Evolutionary conservation across 1,140 invertebrate species (phyloP).

Genomic region (Pissodes strobi): DNA sequence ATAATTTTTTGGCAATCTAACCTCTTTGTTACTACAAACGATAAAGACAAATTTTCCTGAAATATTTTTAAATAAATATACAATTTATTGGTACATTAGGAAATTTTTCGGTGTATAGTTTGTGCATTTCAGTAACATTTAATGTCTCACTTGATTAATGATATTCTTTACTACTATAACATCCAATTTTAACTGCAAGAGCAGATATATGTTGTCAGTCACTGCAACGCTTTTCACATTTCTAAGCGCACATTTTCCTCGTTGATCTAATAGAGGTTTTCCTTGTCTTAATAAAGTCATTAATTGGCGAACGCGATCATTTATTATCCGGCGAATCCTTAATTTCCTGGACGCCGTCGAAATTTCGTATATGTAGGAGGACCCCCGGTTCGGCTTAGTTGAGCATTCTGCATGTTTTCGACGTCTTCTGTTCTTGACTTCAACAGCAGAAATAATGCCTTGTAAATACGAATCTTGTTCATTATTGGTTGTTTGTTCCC

Average conservation of each 20-base stretch:
- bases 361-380: background rate
- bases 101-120: background rate
- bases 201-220: background rate
- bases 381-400: background rate
- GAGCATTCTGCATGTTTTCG: background rate
- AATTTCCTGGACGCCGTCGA: background rate
- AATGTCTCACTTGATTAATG: background rate
- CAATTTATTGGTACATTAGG: background rate
- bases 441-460: background rate
- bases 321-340: background rate
- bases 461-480: conserved; percentile 11
- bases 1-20: background rate
- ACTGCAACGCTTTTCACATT: background rate
- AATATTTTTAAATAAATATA: too few species aligned
- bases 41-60: background rate
- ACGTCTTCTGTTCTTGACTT: conserved; percentile 5
- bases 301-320: too few species aligned
- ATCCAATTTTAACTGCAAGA: background rate
- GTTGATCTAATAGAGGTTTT: too few species aligned
- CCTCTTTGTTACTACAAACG: background rate
- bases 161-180: background rate
- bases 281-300: too few species aligned
- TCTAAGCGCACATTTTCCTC: too few species aligned
- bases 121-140: background rate
- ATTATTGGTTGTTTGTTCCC: conserved; percentile 5